Base-by-base conservation (phyloP, 2,797 vertebrate genomes). In the Hipposideros larvatus region DNA sequence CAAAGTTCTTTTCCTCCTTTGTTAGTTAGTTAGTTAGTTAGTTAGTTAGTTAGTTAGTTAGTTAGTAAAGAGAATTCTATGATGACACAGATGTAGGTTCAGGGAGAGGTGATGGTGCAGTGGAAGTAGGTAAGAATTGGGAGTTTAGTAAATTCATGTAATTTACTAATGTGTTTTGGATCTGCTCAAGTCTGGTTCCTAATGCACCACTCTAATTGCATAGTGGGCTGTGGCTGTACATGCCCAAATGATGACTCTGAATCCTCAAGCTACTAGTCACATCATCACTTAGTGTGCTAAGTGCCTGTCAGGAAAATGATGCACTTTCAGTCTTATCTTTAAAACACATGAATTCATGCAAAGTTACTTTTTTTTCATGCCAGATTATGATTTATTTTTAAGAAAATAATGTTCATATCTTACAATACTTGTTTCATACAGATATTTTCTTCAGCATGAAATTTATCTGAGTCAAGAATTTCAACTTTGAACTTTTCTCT, bases 381-480 rank as follows among this genome's bases (percentile, higher is more conserved):
- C 75, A 97, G 34, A 37, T 73, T 91, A 48, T 48, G 59, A 96
- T 82, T 94, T 89, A 74, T 46, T 91, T 91, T 82, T 70, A 73
- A 59, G 19, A 95, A 96, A 91, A 70, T n/a, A 83, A 18, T 65
- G 66, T 84, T 88, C 22, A 2, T 87, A 57, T 90, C 48, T 92
- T 94, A 66, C 11, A 79, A 61, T n/a, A 10, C 4, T 95, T 46
- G 10, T 86, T 93, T 71, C 94, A 93, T 28, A 43, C 14, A 61
- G 28, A 92, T 41, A 78, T 48, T 79, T 89, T 90, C 53, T 83
- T 84, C 37, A 43, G 28, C 43, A 9, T 57, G 51, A n/a, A 84
- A 8, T 48, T 34, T 37, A 51, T 70, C 11, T 85, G n/a, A 92
- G 26, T 89, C 61, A 80, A 88, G 48, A 96, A 75, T 82, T 77